These are phyloP conservation scores for Cyprinella venusta DNA, from an alignment of 2,797 vertebrate species.

Conservation along the genomic window DNA sequence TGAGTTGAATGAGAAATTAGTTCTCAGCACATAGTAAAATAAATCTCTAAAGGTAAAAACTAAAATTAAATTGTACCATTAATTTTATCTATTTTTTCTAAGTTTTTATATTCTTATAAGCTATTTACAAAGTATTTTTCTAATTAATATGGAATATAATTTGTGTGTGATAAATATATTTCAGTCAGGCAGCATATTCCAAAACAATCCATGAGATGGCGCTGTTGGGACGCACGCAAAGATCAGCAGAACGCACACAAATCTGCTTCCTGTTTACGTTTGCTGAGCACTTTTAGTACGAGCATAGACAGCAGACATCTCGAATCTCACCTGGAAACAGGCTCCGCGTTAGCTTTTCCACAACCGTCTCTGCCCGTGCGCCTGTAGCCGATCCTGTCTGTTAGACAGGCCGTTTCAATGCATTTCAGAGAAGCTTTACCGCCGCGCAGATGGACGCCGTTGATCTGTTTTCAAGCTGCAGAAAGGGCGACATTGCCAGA, in stretches of 20 bases:
- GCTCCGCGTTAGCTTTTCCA: neutral
- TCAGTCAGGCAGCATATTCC: neutral
- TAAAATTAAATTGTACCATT: neutral
- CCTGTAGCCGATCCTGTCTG: constrained; percentile 65
- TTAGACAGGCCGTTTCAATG: constrained; percentile 80
- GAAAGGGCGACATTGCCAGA: constrained; percentile 90
- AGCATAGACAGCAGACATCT: neutral
- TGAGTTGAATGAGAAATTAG: neutral
- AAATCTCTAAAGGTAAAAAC: neutral
- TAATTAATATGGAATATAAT: neutral
- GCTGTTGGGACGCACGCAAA: constrained; percentile 12
- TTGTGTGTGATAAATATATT: neutral
- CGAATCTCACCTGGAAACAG: neutral
- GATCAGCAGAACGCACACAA: neutral
- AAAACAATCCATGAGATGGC: neutral
- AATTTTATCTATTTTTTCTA: neutral
- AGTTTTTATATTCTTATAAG: neutral
- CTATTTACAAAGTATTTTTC: neutral
- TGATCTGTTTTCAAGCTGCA: constrained; percentile 94
- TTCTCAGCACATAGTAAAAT: neutral
- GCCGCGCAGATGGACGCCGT: constrained; percentile 86
- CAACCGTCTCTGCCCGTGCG: neutral
- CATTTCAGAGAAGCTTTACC: constrained; percentile 73
- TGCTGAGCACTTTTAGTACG: constrained; percentile 13
- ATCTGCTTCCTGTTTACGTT: constrained; percentile 49